phyloP scores from a whole-genome alignment of 92 coral and sea anemone genomes.

The Parazoanthus darwini region DNA sequence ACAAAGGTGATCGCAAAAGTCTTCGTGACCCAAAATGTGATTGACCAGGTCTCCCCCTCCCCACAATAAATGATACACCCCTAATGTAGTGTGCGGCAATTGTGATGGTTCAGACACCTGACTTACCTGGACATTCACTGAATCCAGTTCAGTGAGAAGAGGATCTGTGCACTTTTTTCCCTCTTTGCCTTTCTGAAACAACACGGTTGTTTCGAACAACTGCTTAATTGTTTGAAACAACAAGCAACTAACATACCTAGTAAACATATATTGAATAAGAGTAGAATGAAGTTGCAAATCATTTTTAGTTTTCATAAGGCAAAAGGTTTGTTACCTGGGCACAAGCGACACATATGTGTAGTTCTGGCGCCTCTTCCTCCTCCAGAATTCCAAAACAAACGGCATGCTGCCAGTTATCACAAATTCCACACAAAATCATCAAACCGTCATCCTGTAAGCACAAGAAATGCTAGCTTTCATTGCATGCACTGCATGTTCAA shows the following conservation, averaged over 20 bases:
- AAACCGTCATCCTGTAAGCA: constrained; percentile 88
- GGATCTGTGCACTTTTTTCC: constrained; percentile 80
- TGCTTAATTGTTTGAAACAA: neutral
- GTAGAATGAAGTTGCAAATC: too few relatives aligned
- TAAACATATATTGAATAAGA: neutral
- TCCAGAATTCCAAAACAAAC: constrained; percentile 86
- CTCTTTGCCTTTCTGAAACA: constrained; percentile 55
- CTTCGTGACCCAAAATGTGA: too few relatives aligned
- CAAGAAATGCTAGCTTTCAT: neutral
- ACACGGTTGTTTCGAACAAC: neutral
- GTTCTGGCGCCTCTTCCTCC: constrained; percentile 86
- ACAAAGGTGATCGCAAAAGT: too few relatives aligned
- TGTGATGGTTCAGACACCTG: neutral
- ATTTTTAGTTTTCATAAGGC: too few relatives aligned
- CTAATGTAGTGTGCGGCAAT: neutral
- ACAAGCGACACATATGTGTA: constrained; percentile 87
- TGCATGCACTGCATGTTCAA: too few relatives aligned
- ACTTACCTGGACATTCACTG: constrained; percentile 75
- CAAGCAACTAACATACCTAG: neutral
- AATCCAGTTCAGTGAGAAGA: constrained; percentile 58
- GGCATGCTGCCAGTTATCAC: constrained; percentile 96
- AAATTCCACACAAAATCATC: constrained; percentile 91
- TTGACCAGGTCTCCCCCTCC: too few relatives aligned
- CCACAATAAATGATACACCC: too few relatives aligned
- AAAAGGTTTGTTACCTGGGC: constrained; percentile 58